Evolutionary conservation across 2,797 vertebrate genomes (phyloP), one percentile per base, ranked within the genome.

Genomic region (Gadopsis marmoratus): DNA sequence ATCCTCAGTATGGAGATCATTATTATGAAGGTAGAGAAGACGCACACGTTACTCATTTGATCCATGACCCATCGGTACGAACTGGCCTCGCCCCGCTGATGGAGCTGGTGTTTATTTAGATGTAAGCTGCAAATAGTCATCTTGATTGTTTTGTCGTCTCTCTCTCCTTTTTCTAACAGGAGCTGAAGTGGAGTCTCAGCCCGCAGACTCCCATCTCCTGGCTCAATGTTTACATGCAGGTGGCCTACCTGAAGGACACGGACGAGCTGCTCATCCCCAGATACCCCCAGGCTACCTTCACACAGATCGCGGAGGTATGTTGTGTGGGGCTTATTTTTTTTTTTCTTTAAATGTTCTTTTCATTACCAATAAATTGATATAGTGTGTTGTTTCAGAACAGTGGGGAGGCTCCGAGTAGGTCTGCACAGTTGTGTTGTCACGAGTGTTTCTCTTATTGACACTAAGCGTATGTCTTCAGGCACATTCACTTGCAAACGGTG

Each of bases 151-250:
- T 35, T 9, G 10, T 50, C 16, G 78, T 23, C 53, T 43, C 23
- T 0, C 10, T 61, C 16, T 58, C 7, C 51, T 12, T 33, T n/a
- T 60, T 71, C 56, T 59, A 50, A 76, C 77, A 99, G 98, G 97
- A 97, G 87, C 96, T 99, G 71, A 96, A 98, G 3, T 99, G 98
- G 98, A 96, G 93, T 67, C 93, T 99, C 70, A 97, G 96, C 71
- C 98, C 98, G 3, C 91, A 98, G 93, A 99, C 98, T 10, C 92
- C 96, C 19, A 94, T 99, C 84, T 97, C 97, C 58, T 99, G 98
- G 98, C 95, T 99, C 68, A 99, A 97, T 13, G 94, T 98, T 69
- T 99, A 98, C 95, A 95, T 99, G 96, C 98, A 99, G 94, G 96
- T 99, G 85, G 97, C 97, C 0, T 98, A 98, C 89, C 95, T 97